Percentiles rank a stretch among this genome's conserved stretches.
These are phyloP conservation scores for Halcyon badia DNA, from an alignment of 2,797 vertebrate genomes.

Conservation along the genomic window DNA sequence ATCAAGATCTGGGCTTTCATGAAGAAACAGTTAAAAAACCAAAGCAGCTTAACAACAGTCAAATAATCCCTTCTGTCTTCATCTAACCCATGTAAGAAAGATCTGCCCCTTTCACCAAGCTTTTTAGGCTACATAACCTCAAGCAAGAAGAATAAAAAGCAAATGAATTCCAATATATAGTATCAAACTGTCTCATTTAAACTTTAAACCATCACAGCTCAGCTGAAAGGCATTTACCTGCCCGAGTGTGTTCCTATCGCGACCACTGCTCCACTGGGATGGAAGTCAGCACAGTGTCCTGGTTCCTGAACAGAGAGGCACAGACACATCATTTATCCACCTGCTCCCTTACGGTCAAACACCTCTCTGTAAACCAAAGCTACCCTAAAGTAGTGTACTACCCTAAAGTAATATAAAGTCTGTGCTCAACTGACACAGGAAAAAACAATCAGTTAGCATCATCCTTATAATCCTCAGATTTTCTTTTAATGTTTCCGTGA, in stretches of 20 bases:
- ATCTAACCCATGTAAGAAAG: neutral
- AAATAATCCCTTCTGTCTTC: neutral
- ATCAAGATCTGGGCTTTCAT: neutral
- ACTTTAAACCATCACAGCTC: neutral
- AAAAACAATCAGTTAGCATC: neutral
- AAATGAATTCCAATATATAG: neutral
- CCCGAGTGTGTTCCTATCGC: conserved; percentile 97
- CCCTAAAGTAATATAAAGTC: neutral
- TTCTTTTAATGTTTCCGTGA: neutral
- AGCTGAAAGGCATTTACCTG: conserved; percentile 84
- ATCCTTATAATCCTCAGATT: neutral
- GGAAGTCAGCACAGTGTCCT: conserved; percentile 98
- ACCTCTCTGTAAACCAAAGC: neutral
- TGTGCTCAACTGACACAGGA: neutral
- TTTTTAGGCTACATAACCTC: neutral
- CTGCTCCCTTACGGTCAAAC: neutral
- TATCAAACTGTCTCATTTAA: neutral
- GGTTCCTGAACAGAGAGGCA: conserved; percentile 87
- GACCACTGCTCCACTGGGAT: conserved; percentile 95
- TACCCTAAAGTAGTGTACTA: neutral
- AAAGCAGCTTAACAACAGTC: neutral
- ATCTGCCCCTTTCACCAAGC: neutral
- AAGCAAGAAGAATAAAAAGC: neutral
- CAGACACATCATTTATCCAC: neutral
- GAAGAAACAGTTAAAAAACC: neutral